Evolutionary conservation across 2,797 vertebrate genomes (phyloP).

Genomic region (Eulemur albifrons): DNA sequence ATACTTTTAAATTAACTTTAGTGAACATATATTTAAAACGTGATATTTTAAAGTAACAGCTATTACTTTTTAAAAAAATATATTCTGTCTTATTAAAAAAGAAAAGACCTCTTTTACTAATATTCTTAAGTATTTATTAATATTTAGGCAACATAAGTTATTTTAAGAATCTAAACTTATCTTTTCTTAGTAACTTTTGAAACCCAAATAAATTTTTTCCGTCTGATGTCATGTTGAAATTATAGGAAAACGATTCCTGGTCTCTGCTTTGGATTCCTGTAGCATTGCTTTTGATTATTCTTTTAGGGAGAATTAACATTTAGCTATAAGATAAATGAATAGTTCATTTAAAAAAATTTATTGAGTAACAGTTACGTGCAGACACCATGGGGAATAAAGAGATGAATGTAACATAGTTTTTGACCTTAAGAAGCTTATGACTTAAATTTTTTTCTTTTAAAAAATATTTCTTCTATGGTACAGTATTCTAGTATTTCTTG

Average conservation of each 20-base stretch:
- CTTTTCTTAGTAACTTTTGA: constrained; percentile 36
- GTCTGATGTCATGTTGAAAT: constrained; percentile 18
- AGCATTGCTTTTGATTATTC: constrained; percentile 33
- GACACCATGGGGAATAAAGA: background rate
- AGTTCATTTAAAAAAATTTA: constrained; percentile 13
- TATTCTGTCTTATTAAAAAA: background rate
- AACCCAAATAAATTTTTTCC: constrained; percentile 33
- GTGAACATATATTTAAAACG: constrained; percentile 32
- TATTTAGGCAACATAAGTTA: constrained; percentile 31
- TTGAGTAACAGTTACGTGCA: constrained; percentile 3
- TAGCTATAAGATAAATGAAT: constrained; percentile 38
- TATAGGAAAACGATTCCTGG: constrained; percentile 37
- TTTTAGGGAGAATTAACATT: constrained; percentile 34
- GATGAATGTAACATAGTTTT: constrained; percentile 5
- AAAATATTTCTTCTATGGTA: background rate
- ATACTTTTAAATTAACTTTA: background rate
- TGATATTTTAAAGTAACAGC: constrained; percentile 41
- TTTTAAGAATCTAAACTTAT: constrained; percentile 43
- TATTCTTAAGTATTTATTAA: constrained; percentile 39
- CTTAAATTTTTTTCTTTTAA: background rate
- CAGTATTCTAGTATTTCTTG: background rate
- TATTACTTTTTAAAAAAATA: background rate
- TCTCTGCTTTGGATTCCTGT: constrained; percentile 38
- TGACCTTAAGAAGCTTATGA: constrained; percentile 17
- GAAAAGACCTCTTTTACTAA: constrained; percentile 14